Conservation (phyloP, 2,113 vertebrate genomes). For the Ophiodon elongatus region DNA sequence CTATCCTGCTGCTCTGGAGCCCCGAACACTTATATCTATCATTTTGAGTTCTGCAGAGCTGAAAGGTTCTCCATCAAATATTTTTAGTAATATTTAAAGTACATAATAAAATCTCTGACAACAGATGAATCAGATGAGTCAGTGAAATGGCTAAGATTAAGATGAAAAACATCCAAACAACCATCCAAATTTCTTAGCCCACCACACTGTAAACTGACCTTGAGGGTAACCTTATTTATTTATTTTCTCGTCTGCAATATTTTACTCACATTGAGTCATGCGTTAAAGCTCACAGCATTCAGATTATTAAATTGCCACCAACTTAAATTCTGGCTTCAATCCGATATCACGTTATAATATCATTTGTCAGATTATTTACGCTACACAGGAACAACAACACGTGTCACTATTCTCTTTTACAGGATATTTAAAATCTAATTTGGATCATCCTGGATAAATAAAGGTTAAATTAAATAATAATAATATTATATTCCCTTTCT, state of each 20-base stretch:
- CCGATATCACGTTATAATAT: neutral
- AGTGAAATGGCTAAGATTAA: neutral
- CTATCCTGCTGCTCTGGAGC: slow-evolving; percentile 11
- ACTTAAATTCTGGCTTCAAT: neutral
- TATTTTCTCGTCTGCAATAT: neutral
- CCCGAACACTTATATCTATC: neutral
- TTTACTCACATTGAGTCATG: slow-evolving; percentile 18
- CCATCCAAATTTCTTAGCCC: neutral
- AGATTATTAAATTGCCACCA: neutral
- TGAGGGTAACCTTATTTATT: slow-evolving; percentile 16
- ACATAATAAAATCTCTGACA: neutral
- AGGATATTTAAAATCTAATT: neutral
- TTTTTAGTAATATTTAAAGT: neutral
- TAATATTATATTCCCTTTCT: neutral
- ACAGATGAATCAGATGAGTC: neutral
- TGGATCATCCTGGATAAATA: neutral
- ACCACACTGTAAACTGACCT: neutral
- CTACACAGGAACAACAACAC: too few relatives aligned
- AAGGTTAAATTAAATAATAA: neutral
- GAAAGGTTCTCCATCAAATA: neutral
- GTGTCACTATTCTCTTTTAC: neutral
- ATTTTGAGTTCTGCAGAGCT: neutral
- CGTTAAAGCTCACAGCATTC: neutral
- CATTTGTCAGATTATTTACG: neutral
- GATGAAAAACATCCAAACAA: slow-evolving; percentile 14